Evolutionary conservation across 2,888 invertebrate genomes (phyloP).

Genomic region (Imbricaverruca yamaguchii): DNA sequence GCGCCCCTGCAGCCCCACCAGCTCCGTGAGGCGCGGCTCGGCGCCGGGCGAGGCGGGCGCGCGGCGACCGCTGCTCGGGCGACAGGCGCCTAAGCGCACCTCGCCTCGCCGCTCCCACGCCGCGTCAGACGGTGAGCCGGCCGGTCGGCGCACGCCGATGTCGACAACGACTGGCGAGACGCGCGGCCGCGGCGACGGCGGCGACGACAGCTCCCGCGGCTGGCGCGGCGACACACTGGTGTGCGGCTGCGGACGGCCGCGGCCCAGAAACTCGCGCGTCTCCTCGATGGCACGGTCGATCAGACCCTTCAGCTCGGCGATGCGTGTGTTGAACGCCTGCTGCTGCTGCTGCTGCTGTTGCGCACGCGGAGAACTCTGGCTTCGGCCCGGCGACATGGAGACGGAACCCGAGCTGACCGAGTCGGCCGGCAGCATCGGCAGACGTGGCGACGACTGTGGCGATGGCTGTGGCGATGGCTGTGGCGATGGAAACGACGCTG

Average conservation of each 20-base stretch:
- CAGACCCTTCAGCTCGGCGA: neutral
- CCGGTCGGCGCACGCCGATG: neutral
- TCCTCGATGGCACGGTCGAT: slow-evolving; percentile 16
- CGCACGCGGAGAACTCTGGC: neutral
- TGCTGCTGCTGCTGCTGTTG: slow-evolving; percentile 1
- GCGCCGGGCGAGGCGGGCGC: neutral
- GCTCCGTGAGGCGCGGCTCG: neutral
- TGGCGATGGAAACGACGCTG: neutral
- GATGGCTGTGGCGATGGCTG: neutral
- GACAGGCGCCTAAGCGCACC: neutral
- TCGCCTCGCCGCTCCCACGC: neutral
- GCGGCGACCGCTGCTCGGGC: neutral
- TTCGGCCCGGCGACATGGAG: neutral
- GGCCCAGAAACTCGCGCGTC: slow-evolving; percentile 16
- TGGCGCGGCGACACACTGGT: neutral
- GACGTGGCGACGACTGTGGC: neutral
- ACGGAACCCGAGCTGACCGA: neutral
- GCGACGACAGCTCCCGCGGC: neutral
- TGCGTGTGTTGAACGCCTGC: slow-evolving; percentile 7
- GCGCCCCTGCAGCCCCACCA: slow-evolving; percentile 12
- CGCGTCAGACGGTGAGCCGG: neutral
- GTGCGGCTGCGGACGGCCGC: neutral
- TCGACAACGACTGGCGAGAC: slow-evolving; percentile 2
- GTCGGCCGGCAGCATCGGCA: neutral
- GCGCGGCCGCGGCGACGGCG: slow-evolving; percentile 3